Percentiles rank a stretch among this genome's conserved stretches.
Conservation (phyloP, 2,113 vertebrate species). For the Upupa epops region DNA sequence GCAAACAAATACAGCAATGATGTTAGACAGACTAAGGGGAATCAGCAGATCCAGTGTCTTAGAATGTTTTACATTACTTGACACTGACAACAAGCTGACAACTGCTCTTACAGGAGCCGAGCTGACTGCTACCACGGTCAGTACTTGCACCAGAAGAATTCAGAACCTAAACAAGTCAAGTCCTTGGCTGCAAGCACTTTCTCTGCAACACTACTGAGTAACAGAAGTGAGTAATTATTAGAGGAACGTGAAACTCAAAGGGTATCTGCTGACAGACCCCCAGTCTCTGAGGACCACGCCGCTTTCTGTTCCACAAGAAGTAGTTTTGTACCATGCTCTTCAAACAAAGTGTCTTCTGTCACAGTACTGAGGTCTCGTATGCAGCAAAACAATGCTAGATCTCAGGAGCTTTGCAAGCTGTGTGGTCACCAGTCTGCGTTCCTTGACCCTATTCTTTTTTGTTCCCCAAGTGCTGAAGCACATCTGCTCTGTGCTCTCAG, state of each 20-base stretch:
- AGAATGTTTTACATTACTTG: not conserved
- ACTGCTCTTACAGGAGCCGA: not conserved
- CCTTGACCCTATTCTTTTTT: not conserved
- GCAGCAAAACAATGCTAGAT: not conserved
- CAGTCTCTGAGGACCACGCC: not conserved
- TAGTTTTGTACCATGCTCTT: not conserved
- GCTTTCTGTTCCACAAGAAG: not conserved
- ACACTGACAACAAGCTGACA: not conserved
- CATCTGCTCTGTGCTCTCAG: not conserved
- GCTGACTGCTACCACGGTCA: not conserved
- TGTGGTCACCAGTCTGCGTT: not conserved
- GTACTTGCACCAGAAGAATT: not conserved
- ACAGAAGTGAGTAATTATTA: not conserved
- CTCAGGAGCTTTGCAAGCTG: not conserved
- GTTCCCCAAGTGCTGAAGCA: not conserved
- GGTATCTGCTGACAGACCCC: not conserved
- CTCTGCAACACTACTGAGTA: not conserved
- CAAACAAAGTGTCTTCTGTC: not conserved
- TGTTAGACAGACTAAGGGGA: not conserved
- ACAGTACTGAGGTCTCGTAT: not conserved
- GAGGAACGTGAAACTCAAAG: not conserved
- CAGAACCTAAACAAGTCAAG: not conserved
- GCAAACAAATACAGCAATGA: fast-evolving
- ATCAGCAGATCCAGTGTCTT: not conserved
- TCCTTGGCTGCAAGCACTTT: not conserved